Percentiles rank a stretch among this genome's conserved stretches.
Conservation (phyloP, 2,113 vertebrate genomes). For the Acanthisitta chloris region DNA sequence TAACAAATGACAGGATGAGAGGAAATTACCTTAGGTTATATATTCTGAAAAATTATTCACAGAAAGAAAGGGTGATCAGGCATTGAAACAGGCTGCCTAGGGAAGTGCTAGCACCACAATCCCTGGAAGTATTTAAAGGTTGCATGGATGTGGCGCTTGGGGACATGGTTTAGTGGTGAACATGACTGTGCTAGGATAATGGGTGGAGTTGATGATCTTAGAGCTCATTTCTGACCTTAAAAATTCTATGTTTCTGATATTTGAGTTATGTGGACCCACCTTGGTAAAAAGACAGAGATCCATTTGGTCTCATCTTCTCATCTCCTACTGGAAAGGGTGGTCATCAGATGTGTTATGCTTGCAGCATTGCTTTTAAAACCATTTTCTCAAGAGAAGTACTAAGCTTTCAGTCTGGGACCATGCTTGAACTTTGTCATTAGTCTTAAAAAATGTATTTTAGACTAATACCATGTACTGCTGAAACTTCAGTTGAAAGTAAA, state of each 20-base stretch:
- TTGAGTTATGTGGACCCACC: neutral
- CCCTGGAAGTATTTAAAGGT: neutral
- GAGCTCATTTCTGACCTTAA: neutral
- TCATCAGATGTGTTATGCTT: neutral
- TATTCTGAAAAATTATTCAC: neutral
- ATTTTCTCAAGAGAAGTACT: neutral
- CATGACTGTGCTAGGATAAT: neutral
- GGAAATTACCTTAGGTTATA: neutral
- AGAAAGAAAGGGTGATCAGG: neutral
- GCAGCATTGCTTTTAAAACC: neutral
- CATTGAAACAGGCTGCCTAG: neutral
- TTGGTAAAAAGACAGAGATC: neutral
- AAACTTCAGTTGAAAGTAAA: neutral
- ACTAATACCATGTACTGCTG: neutral
- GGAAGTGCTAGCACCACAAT: neutral
- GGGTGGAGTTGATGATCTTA: neutral
- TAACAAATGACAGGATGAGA: neutral
- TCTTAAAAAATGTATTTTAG: neutral
- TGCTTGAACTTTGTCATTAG: neutral
- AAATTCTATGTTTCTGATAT: accelerated
- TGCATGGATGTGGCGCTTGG: too few species aligned
- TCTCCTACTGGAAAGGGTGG: neutral
- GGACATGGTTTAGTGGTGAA: neutral
- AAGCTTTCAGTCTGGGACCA: neutral
- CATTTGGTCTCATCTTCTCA: neutral